Percentiles rank a stretch among this genome's conserved stretches.
phyloP scores from a whole-genome alignment of 2,888 invertebrate genomes.

The Salticus scenicus region DNA sequence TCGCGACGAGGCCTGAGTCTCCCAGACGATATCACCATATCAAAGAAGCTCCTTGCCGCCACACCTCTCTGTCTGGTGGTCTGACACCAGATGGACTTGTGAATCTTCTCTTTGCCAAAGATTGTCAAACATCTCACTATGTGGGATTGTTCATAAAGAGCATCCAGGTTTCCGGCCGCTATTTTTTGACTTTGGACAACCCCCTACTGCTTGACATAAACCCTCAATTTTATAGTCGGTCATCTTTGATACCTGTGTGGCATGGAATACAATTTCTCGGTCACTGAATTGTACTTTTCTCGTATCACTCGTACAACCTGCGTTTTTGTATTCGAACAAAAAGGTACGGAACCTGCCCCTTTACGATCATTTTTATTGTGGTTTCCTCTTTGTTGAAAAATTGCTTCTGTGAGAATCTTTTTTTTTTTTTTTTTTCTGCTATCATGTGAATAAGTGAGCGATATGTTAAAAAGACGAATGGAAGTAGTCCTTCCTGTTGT shows the following conservation, averaged over 20 bases:
- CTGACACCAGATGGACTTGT: neutral
- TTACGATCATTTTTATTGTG: neutral
- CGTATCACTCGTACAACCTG: neutral
- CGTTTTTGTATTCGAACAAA: neutral
- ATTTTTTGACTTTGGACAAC: constrained; percentile 6
- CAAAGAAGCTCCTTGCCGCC: neutral
- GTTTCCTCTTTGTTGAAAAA: neutral
- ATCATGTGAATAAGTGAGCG: too few relatives aligned
- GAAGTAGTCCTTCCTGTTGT: too few relatives aligned
- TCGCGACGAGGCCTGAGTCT: too few relatives aligned
- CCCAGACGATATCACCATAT: neutral
- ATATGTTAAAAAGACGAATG: too few relatives aligned
- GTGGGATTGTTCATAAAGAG: neutral
- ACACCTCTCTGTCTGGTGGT: neutral
- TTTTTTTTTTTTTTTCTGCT: too few relatives aligned
- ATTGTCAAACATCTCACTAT: neutral
- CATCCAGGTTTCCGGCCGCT: neutral
- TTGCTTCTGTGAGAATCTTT: too few relatives aligned
- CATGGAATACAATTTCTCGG: neutral
- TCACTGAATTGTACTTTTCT: neutral
- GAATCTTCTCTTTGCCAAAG: neutral
- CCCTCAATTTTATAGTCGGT: constrained; percentile 1
- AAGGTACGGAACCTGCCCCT: neutral
- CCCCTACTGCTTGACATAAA: constrained; percentile 3
- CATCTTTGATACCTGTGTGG: constrained; percentile 8